Conservation (phyloP, 2,888 invertebrate genomes). For the Mythimna albipuncta region DNA sequence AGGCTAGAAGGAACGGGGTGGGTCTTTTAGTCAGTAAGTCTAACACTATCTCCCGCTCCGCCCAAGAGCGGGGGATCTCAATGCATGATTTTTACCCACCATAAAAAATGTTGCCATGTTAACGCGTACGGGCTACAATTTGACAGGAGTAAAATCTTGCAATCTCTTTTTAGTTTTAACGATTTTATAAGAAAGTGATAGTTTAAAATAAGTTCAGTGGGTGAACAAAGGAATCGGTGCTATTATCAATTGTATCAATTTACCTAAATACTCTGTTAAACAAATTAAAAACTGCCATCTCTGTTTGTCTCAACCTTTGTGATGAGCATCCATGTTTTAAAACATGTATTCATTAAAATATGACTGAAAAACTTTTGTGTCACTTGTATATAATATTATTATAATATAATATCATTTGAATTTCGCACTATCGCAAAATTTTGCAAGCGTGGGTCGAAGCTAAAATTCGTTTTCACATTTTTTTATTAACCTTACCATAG, state of each 20-base stretch:
- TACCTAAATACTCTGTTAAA: neutral
- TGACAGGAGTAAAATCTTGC: no score
- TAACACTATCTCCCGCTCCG: no score
- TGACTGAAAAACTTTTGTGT: constrained; percentile 49
- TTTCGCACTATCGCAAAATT: constrained; percentile 23
- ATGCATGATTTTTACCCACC: no score
- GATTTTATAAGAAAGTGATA: no score
- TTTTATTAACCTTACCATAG: neutral
- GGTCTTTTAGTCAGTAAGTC: no score
- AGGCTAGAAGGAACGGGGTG: no score
- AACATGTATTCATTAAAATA: constrained; percentile 37
- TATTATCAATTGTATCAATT: neutral
- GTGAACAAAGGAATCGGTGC: neutral
- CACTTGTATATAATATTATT: constrained; percentile 31
- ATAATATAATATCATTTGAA: constrained; percentile 17
- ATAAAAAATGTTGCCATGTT: no score
- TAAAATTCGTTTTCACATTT: neutral
- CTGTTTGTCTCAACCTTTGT: neutral
- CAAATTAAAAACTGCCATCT: constrained; percentile 20
- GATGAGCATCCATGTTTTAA: constrained; percentile 16
- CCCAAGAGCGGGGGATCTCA: no score
- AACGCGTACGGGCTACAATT: no score
- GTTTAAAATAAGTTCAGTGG: no score
- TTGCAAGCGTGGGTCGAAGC: constrained; percentile 24
- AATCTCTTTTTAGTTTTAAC: no score